Percentiles rank a stretch among this genome's conserved stretches.
Evolutionary conservation across 1,140 invertebrate species (phyloP).

Genomic region (Drosophila elegans): DNA sequence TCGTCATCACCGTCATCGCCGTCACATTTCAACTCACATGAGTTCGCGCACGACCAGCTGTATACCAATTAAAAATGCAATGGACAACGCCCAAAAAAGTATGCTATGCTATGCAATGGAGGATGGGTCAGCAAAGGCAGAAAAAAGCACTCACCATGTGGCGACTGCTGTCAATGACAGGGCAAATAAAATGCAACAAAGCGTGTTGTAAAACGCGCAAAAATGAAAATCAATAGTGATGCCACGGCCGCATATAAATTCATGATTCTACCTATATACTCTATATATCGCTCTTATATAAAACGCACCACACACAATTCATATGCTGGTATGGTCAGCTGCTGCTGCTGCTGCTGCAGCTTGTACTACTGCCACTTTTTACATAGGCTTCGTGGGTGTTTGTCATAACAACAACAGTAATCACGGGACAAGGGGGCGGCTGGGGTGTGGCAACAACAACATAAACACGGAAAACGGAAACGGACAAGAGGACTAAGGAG

Average conservation of each 20-base stretch:
- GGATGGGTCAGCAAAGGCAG: conserved; percentile 7
- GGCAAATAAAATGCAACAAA: conserved; percentile 79
- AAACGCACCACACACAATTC: conserved; percentile 8
- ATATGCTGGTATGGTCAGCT: conserved; percentile 49
- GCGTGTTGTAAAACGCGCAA: conserved; percentile 72
- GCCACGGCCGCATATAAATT: conserved; percentile 19
- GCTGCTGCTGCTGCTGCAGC: conserved; percentile 21
- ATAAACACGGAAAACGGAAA: conserved; percentile 75
- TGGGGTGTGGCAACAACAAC: conserved; percentile 56
- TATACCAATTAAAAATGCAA: conserved; percentile 80
- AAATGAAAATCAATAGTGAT: conserved; percentile 76
- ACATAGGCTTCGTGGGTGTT: conserved; percentile 55
- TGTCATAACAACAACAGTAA: conserved; percentile 74
- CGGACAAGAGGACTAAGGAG: conserved; percentile 34
- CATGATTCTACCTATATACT: conserved; percentile 4
- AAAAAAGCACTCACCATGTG: conserved; percentile 47
- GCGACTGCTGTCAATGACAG: conserved; percentile 78
- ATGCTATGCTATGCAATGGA: conserved; percentile 15
- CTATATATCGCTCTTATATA: conserved; percentile 15
- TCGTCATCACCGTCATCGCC: neutral
- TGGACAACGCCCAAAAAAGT: conserved; percentile 79
- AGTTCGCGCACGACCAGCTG: conserved; percentile 34
- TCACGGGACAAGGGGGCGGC: conserved; percentile 41
- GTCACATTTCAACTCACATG: conserved; percentile 29
- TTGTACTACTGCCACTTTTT: conserved; percentile 20